Conservation (phyloP, 2,888 invertebrate genomes). For the Tetranychus piercei region DNA sequence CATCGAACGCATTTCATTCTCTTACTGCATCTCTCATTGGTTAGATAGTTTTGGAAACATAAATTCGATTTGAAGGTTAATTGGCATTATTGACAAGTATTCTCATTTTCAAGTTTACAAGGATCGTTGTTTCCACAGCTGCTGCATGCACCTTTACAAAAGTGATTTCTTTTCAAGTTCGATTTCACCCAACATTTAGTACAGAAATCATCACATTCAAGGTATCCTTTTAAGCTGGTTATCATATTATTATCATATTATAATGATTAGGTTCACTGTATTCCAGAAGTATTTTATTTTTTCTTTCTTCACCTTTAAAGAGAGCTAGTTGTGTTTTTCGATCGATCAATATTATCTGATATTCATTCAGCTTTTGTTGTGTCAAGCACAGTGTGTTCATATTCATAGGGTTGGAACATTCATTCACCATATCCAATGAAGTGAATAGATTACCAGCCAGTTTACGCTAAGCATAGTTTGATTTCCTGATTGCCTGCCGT, state of each 20-base stretch:
- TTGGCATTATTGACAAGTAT: neutral
- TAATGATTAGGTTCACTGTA: conserved; percentile 3
- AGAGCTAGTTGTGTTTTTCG: neutral
- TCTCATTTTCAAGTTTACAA: neutral
- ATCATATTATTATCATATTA: neutral
- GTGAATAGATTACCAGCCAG: too few relatives aligned
- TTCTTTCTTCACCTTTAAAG: neutral
- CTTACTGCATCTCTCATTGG: neutral
- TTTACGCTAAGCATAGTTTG: too few relatives aligned
- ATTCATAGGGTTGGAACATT: neutral
- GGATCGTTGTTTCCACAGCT: neutral
- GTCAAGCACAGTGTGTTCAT: neutral
- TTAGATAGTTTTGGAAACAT: neutral
- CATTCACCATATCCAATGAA: neutral
- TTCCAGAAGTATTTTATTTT: neutral
- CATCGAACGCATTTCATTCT: neutral
- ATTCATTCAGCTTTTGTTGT: neutral
- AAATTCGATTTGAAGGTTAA: neutral
- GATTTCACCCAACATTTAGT: neutral
- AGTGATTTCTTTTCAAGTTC: neutral
- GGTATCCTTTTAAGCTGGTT: neutral
- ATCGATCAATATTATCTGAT: neutral
- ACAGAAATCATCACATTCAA: neutral
- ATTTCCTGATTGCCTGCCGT: too few relatives aligned
- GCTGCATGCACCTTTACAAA: neutral